Percentiles rank a stretch among this genome's conserved stretches.
Evolutionary conservation across 1,140 invertebrate genomes (phyloP).

Genomic region (Trachelipus rathkii): DNA sequence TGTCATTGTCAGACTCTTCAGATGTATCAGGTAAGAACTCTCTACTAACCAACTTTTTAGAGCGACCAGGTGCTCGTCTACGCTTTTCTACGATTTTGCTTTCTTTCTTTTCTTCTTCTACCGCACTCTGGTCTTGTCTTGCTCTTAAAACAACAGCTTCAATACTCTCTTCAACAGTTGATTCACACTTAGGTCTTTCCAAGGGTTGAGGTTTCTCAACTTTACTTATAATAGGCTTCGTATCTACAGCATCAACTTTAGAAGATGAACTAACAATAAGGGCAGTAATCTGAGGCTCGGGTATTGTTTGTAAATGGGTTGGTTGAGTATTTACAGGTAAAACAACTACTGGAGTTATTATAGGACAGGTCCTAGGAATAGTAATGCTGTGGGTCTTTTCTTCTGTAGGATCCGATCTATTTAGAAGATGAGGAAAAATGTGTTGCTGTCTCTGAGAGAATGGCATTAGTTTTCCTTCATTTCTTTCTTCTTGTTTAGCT

Average conservation of each 20-base stretch:
- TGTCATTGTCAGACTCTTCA: constrained; percentile 35
- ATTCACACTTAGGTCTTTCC: constrained; percentile 32
- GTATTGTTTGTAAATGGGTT: neutral
- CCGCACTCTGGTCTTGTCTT: constrained; percentile 29
- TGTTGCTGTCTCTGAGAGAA: constrained; percentile 44
- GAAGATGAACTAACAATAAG: too few relatives aligned
- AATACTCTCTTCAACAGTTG: constrained; percentile 41
- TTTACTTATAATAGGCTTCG: neutral
- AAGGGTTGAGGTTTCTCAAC: constrained; percentile 24
- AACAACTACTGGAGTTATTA: neutral
- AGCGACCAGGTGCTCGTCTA: constrained; percentile 26
- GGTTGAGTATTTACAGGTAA: neutral
- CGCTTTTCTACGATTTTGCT: constrained; percentile 31
- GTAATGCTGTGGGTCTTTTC: constrained; percentile 21
- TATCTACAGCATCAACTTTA: neutral
- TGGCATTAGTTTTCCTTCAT: constrained; percentile 37
- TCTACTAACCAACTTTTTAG: constrained; percentile 31
- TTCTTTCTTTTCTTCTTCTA: constrained; percentile 13
- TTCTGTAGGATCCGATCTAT: constrained; percentile 30
- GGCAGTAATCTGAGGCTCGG: too few relatives aligned
- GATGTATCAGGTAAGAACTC: constrained; percentile 33
- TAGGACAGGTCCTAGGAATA: constrained; percentile 17
- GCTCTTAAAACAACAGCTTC: constrained; percentile 40
- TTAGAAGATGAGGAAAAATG: constrained; percentile 43
- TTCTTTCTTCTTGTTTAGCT: constrained; percentile 31